phyloP scores from a whole-genome alignment of 2,888 invertebrate species.

The Metalampra italica region DNA sequence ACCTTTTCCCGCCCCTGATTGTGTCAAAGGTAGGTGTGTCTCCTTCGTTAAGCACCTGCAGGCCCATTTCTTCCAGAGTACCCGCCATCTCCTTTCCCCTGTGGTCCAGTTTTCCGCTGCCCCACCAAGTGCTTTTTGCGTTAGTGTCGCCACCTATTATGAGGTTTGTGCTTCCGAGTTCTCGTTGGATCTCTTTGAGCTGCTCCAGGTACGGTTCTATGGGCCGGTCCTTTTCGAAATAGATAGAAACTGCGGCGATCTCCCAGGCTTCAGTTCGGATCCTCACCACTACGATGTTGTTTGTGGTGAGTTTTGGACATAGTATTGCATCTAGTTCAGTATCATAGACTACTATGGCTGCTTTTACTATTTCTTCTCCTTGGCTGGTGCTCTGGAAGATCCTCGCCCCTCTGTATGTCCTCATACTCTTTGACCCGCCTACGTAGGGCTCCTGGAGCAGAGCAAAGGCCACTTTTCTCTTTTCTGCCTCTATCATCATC shows the following conservation, averaged over 20 bases:
- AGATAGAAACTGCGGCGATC: neutral
- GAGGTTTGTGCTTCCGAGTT: neutral
- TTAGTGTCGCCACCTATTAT: conserved; percentile 6
- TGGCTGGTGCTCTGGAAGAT: neutral
- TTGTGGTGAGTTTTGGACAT: conserved; percentile 5
- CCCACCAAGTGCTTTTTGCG: conserved; percentile 9
- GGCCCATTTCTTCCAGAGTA: neutral
- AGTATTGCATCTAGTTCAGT: neutral
- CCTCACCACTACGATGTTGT: neutral
- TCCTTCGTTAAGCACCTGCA: conserved; percentile 2
- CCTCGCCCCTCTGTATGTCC: neutral
- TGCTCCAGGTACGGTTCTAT: conserved; percentile 2
- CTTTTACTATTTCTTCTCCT: neutral
- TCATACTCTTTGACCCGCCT: neutral
- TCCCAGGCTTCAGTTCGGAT: neutral
- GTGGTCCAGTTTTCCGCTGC: conserved; percentile 1
- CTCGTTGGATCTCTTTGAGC: neutral
- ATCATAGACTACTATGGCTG: neutral
- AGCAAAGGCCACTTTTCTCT: neutral
- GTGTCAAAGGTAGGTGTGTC: neutral
- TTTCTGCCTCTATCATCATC: conserved; percentile 3
- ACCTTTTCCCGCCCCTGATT: neutral
- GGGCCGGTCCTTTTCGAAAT: neutral
- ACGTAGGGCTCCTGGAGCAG: neutral
- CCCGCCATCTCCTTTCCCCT: conserved; percentile 1